Evolutionary conservation across 2,113 vertebrate genomes (phyloP), one percentile per base, ranked within the genome.

Genomic region (Hippocampus guttulatus): DNA sequence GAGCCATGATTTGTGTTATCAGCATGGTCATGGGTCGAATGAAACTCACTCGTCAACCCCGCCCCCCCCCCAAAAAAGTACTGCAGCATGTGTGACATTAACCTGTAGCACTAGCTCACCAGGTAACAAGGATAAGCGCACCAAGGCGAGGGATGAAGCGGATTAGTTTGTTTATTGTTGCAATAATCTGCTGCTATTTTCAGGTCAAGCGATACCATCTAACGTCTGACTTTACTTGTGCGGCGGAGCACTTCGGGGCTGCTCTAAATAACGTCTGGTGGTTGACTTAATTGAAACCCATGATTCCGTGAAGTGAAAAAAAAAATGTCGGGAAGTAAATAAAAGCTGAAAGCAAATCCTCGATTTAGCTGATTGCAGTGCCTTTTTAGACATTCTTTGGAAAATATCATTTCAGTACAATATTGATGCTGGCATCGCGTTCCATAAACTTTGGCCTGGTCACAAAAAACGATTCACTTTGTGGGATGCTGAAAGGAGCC

Each of bases 101-200:
- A 84, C 75, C 81, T 83, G 84, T 75, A 65, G 68, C 77, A 78
- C 74, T 75, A 74, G 76, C 14, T 57, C 25, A 33, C 14, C 77
- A 83, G 81, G 74, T 81, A 76, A 76, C 27, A 68, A 38, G 71
- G 81, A 83, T 86, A 83, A 88, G 73, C 79, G 83, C 80, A 76
- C 78, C 64, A 61, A 58, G 83, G 61, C 3, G n/a, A 63, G 68
- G 78, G 88, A 86, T 89, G 81, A 89, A 80, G 75, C 30, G 75
- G 88, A 90, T 91, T 91, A 87, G 61, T 73, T 78, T 85, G 85
- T 85, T 89, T 81, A 88, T 89, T 84, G 75, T 86, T 82, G 25
- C 77, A 84, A 78, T 90, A 87, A 90, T 85, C 90, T 73, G 81
- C 61, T 68, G 75, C 88, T 91, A 86, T 90, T 90, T 74, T 83